These are phyloP conservation scores for Cephus pulcher DNA, from an alignment of 2,888 invertebrate genomes.

Conservation along the genomic window DNA sequence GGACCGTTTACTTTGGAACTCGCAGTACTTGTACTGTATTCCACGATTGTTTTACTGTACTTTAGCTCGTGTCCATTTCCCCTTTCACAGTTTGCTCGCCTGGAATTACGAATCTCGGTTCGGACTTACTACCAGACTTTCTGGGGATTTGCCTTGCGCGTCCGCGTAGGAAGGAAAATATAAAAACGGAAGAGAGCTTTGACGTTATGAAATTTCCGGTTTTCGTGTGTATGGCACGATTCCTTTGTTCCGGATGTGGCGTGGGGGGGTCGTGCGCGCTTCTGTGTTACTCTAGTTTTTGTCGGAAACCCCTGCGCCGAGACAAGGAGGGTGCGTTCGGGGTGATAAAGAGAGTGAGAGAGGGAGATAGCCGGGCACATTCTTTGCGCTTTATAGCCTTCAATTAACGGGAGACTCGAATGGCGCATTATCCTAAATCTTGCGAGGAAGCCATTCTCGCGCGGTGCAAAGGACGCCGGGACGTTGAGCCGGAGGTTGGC, in stretches of 20 bases:
- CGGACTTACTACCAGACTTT: background rate
- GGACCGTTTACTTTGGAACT: background rate
- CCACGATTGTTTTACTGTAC: background rate
- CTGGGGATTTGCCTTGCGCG: background rate
- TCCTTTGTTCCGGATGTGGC: constrained; percentile 18
- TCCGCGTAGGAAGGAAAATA: background rate
- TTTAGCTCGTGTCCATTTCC: background rate
- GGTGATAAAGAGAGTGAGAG: background rate
- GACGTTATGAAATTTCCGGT: background rate
- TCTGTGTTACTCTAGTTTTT: constrained; percentile 13
- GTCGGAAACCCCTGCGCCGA: constrained; percentile 16
- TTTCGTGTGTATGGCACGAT: background rate
- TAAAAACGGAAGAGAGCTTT: background rate
- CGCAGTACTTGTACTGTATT: background rate
- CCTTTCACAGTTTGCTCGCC: background rate
- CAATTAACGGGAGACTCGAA: constrained; percentile 15
- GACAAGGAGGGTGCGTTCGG: background rate
- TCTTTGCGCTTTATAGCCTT: constrained; percentile 13
- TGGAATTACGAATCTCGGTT: background rate
- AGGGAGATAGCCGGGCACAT: constrained; percentile 8
- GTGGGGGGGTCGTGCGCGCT: constrained; percentile 1
- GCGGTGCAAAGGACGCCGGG: background rate
- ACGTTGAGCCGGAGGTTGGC: background rate
- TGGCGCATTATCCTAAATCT: constrained; percentile 15
- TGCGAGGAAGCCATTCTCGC: constrained; percentile 3